phyloP scores from a whole-genome alignment of 2,113 vertebrate species.

The Caretta caretta region DNA sequence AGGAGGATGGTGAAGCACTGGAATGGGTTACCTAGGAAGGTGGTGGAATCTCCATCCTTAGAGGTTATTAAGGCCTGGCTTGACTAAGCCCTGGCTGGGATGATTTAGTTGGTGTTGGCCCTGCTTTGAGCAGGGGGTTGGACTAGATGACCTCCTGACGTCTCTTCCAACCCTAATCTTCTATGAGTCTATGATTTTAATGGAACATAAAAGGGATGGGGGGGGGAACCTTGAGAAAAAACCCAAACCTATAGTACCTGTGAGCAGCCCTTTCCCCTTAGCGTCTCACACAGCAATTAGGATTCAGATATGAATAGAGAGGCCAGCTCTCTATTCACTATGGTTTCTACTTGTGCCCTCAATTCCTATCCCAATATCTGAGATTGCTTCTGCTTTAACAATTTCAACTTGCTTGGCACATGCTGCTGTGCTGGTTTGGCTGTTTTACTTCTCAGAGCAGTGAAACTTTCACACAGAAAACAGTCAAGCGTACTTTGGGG shows the following conservation, averaged over 20 bases:
- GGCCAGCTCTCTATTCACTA: not conserved
- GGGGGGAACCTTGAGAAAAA: not conserved
- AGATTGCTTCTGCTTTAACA: not conserved
- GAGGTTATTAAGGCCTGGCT: too few species aligned
- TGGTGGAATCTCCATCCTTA: too few species aligned
- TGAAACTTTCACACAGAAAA: too few species aligned
- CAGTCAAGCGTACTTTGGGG: constrained; percentile 12
- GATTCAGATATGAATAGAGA: constrained; percentile 6
- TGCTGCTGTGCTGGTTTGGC: not conserved
- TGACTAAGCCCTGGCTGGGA: too few species aligned
- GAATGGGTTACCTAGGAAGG: too few species aligned
- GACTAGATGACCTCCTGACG: too few species aligned
- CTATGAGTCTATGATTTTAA: too few species aligned
- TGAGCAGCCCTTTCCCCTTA: not conserved
- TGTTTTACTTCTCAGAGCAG: not conserved
- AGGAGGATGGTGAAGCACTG: too few species aligned
- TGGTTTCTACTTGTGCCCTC: not conserved
- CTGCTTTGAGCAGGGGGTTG: too few species aligned
- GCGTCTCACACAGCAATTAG: constrained; percentile 5
- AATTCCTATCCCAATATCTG: not conserved
- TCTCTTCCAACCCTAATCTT: too few species aligned
- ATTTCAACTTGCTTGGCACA: constrained; percentile 15
- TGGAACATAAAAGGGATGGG: not conserved
- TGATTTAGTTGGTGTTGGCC: too few species aligned
- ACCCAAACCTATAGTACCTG: not conserved